phyloP scores from a whole-genome alignment of 1,140 invertebrate genomes.

The Zaprionus ornatus region DNA sequence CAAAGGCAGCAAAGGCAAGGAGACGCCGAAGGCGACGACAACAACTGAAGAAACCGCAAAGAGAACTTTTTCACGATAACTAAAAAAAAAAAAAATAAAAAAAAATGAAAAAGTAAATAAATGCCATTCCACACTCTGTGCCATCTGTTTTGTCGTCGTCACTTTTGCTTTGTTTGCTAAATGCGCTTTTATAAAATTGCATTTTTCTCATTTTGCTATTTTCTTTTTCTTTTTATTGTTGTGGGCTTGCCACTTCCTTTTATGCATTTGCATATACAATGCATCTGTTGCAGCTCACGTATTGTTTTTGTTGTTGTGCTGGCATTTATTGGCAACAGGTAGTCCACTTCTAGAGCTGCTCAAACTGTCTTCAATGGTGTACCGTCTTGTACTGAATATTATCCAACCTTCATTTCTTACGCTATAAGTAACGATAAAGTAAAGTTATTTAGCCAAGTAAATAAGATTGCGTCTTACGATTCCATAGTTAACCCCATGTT shows the following conservation, averaged over 20 bases:
- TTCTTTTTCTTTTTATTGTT: slow-evolving; percentile 14
- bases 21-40: slow-evolving; percentile 8
- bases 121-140: slow-evolving; percentile 65
- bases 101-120: slow-evolving; percentile 12
- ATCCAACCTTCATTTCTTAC: too few species aligned
- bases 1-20: slow-evolving; percentile 13
- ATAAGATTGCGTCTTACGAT: too few species aligned
- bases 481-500: too few species aligned
- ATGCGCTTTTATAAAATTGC: slow-evolving; percentile 71
- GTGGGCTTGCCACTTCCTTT: slow-evolving; percentile 66
- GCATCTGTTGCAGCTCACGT: slow-evolving; percentile 16
- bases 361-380: background rate
- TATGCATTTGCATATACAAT: slow-evolving; percentile 54
- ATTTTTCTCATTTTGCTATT: slow-evolving; percentile 10
- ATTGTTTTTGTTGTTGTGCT: slow-evolving; percentile 9
- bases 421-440: too few species aligned
- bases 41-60: slow-evolving; percentile 49
- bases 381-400: too few species aligned
- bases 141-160: slow-evolving; percentile 69
- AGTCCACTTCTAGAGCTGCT: slow-evolving; percentile 14
- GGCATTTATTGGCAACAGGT: slow-evolving; percentile 62
- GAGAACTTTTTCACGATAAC: slow-evolving; percentile 58
- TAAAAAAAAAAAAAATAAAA: background rate
- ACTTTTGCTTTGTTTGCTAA: slow-evolving; percentile 76
- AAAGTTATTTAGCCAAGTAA: too few species aligned